Conservation (phyloP, 2,888 invertebrate species). For the Taenaris catops region DNA sequence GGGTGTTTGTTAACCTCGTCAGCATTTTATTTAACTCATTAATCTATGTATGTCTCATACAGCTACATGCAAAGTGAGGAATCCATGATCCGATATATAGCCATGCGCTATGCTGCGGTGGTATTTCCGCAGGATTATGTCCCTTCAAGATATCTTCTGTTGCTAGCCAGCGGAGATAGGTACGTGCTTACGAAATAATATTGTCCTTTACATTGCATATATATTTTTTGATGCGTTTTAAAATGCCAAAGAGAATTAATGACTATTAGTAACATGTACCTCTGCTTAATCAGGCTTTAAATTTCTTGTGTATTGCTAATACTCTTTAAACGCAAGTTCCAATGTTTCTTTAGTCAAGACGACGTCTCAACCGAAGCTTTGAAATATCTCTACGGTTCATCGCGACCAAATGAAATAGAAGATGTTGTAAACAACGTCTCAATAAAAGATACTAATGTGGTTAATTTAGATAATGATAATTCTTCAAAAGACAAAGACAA, state of each 20-base stretch:
- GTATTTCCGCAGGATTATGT: constrained; percentile 91
- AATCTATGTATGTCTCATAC: constrained; percentile 6
- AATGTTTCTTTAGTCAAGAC: constrained; percentile 83
- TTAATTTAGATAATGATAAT: constrained; percentile 47
- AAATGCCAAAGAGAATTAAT: too few species aligned
- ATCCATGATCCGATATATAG: constrained; percentile 89
- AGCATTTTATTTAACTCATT: neutral
- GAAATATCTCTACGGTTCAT: constrained; percentile 86
- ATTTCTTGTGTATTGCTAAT: too few species aligned
- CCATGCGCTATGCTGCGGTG: constrained; percentile 88
- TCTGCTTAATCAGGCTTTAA: too few species aligned
- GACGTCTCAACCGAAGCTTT: constrained; percentile 87
- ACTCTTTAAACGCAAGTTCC: too few species aligned
- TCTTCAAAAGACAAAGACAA: constrained; percentile 61
- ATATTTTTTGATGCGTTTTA: too few species aligned
- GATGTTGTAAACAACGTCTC: constrained; percentile 68
- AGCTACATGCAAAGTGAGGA: constrained; percentile 89
- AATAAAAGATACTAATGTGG: constrained; percentile 49
- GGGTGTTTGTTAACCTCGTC: too few species aligned
- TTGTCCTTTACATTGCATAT: too few species aligned
- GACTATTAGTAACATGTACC: too few species aligned
- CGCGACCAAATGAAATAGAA: constrained; percentile 71
- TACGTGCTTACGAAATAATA: too few species aligned
- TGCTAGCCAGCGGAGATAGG: constrained; percentile 92
- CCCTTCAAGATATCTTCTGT: constrained; percentile 89